These are phyloP conservation scores for Urocolius indicus DNA, from an alignment of 2,113 vertebrate genomes.

Conservation along the genomic window DNA sequence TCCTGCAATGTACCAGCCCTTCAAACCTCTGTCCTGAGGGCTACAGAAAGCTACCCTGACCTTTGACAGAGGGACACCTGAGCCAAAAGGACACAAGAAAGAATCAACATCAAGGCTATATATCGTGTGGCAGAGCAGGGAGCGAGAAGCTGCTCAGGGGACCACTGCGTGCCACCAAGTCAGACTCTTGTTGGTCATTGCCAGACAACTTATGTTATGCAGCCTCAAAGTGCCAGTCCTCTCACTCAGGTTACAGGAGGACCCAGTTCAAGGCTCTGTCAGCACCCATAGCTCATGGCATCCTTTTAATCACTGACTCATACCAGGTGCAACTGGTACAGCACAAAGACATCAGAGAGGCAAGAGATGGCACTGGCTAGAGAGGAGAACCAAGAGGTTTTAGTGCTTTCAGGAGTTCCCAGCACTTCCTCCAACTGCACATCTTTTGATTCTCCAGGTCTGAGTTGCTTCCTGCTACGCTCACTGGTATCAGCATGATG, in stretches of 20 bases:
- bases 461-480: background rate
- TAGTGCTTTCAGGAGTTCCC: background rate
- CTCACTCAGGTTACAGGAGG: background rate
- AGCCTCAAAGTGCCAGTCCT: background rate
- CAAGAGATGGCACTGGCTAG: background rate
- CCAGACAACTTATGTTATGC: background rate
- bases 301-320: background rate
- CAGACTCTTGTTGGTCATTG: background rate
- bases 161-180: background rate
- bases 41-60: background rate
- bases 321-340: background rate
- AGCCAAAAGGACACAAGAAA: background rate
- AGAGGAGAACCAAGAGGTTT: background rate
- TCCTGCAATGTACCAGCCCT: background rate
- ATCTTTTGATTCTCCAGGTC: background rate
- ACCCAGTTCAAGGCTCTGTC: background rate
- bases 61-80: background rate
- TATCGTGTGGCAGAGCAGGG: background rate
- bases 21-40: background rate
- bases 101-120: background rate
- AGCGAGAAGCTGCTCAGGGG: background rate
- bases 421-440: background rate
- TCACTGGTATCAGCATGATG: background rate
- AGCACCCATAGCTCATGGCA: background rate
- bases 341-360: background rate